A percentile compares a stretch with the other conserved stretches of the same genome.
These are phyloP conservation scores for Stictocephala bisonia DNA, from an alignment of 2,888 invertebrate genomes.

Conservation along the genomic window DNA sequence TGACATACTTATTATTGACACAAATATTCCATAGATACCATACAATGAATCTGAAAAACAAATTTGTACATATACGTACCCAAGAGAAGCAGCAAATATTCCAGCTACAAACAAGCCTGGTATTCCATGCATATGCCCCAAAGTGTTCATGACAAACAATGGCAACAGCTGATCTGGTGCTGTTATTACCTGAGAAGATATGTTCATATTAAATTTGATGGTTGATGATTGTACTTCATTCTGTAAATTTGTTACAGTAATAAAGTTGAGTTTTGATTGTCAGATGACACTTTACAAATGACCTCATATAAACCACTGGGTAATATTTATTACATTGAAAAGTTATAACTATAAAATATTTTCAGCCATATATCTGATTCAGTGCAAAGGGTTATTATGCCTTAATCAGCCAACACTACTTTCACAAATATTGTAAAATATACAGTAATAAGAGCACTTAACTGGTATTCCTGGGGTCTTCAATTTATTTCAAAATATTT, in stretches of 20 bases:
- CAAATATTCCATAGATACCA: too few relatives aligned
- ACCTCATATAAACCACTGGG: neutral
- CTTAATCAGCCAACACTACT: neutral
- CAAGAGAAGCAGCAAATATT: constrained; percentile 94
- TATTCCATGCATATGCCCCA: constrained; percentile 80
- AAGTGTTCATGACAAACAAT: constrained; percentile 86
- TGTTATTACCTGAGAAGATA: constrained; percentile 71
- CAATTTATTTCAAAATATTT: too few relatives aligned
- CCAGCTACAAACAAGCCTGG: constrained; percentile 96
- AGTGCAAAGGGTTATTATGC: neutral
- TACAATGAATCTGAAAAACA: too few relatives aligned
- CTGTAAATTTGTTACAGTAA: too few relatives aligned
- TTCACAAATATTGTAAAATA: too few relatives aligned
- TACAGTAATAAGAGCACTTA: too few relatives aligned
- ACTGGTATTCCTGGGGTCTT: too few relatives aligned
- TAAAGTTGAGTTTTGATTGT: too few relatives aligned
- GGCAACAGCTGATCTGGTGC: constrained; percentile 88
- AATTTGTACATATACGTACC: constrained; percentile 75
- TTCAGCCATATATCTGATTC: neutral
- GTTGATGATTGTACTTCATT: too few relatives aligned
- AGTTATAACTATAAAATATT: constrained; percentile 65
- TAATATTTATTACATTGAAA: neutral
- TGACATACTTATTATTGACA: too few relatives aligned
- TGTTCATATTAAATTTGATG: too few relatives aligned
- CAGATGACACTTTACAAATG: neutral